These are phyloP conservation scores for Palloptera scutellata DNA, from an alignment of 2,888 invertebrate genomes.

Conservation along the genomic window DNA sequence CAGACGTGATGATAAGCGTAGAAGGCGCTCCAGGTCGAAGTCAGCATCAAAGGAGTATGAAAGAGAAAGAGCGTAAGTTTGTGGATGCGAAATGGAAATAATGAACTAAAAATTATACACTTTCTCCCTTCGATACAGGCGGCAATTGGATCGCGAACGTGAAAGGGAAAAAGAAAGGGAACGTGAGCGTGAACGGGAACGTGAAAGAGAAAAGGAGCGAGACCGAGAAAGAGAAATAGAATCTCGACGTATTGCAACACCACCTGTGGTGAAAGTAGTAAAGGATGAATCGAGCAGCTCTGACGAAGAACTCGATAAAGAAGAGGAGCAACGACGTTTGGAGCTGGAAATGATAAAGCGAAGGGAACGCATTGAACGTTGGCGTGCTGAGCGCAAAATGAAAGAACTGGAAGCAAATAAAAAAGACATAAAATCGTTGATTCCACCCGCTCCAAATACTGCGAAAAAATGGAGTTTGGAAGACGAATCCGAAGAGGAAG, in stretches of 20 bases:
- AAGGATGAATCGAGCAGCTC: slow-evolving; percentile 50
- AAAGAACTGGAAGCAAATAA: slow-evolving; percentile 83
- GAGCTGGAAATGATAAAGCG: slow-evolving; percentile 96
- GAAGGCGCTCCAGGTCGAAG: slow-evolving; percentile 53
- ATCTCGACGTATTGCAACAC: slow-evolving; percentile 36
- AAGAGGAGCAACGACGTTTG: slow-evolving; percentile 87
- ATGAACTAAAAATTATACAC: slow-evolving; percentile 30
- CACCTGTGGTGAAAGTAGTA: slow-evolving; percentile 50
- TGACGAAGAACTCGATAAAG: slow-evolving; percentile 72
- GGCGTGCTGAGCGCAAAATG: slow-evolving; percentile 93
- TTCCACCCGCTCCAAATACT: slow-evolving; percentile 68
- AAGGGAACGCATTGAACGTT: slow-evolving; percentile 93
- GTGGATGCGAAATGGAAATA: slow-evolving; percentile 37
- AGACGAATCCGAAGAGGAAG: slow-evolving; percentile 95
- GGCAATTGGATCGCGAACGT: slow-evolving; percentile 69
- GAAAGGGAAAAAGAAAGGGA: slow-evolving; percentile 58
- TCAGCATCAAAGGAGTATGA: slow-evolving; percentile 53
- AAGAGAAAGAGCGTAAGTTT: slow-evolving; percentile 59
- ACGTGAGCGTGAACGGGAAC: slow-evolving; percentile 67
- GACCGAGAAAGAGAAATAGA: slow-evolving; percentile 39
- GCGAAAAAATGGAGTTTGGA: slow-evolving; percentile 94
- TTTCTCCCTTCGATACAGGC: not conserved
- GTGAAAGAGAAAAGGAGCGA: slow-evolving; percentile 38
- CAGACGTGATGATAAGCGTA: slow-evolving; percentile 55
- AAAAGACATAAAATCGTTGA: slow-evolving; percentile 76